Percentiles rank a stretch among this genome's conserved stretches.
Conservation (phyloP, 1,140 invertebrate species). For the Reticulitermes speratus region DNA sequence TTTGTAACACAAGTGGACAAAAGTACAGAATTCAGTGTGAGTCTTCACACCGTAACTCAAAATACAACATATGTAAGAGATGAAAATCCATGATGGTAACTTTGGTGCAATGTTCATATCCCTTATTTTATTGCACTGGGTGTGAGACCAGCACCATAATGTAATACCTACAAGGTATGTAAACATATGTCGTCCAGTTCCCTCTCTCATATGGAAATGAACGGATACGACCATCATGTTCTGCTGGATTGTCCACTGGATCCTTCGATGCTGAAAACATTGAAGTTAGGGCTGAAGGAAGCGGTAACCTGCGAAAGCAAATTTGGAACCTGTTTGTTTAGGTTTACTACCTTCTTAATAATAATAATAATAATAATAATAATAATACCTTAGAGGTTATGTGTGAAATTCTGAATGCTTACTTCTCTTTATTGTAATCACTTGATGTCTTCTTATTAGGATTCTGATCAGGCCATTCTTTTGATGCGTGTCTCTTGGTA, state of each 20-base stretch:
- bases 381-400: no score
- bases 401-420: no score
- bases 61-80: no score
- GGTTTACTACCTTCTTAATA: no score
- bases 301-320: conserved; percentile 30
- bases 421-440: not conserved
- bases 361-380: no score
- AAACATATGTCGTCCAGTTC: conserved; percentile 76
- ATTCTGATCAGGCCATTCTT: not conserved
- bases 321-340: no score
- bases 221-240: conserved; percentile 64
- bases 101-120: no score
- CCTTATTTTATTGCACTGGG: no score
- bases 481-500: not conserved
- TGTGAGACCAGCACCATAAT: not conserved
- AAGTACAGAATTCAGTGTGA: no score
- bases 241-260: conserved; percentile 55
- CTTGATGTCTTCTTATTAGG: not conserved
- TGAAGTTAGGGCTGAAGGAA: conserved; percentile 24
- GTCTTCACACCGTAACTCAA: no score
- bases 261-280: conserved; percentile 35
- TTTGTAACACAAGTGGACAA: no score
- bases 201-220: conserved; percentile 75
- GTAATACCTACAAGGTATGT: conserved; percentile 61
- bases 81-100: no score